Evolutionary conservation across 2,797 vertebrate genomes (phyloP), one percentile per base, ranked within the genome.

Genomic region (Crypturellus tataupa): DNA sequence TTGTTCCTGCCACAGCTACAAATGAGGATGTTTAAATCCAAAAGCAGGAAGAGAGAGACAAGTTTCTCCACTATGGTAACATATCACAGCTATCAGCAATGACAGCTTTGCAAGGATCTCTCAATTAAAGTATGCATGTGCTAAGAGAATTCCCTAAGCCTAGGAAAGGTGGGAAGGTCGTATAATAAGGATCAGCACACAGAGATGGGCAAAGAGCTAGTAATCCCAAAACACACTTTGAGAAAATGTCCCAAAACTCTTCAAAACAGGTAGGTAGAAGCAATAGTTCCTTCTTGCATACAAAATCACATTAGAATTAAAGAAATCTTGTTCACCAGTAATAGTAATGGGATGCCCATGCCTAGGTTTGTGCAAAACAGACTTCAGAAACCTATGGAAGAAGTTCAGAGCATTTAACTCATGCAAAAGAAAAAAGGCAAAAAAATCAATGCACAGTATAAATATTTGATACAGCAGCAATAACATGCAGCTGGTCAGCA

Each of bases 1-100:
- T 49, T 46, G 60, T 67, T n/a, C 31, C 47, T 39, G 27, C 29
- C 1, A 0, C 19, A 94, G 35, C 77, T 46, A 53, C 47, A 83
- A 81, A 94, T 24, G 29, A 78, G 42, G 46, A 56, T 65, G 35
- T 90, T 93, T 88, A 81, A 94, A 87, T 62, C 49, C 8, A 49
- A 75, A 89, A 78, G 13, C 16, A 37, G 47, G 63, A 87, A 70
- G 81, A 16, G 31, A 79, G 17, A 83, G n/a, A 79, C 4, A 55
- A 69, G 31, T 79, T 88, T 82, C 67, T 70, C 55, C 85, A 40
- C 18, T 56, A 18, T 10, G 56, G 35, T 42, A 85, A 85, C 69
- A 39, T 80, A n/a, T 40, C 40, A 33, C 3, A 21, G 31, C 47
- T 85, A 93, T 70, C 29, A 60, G n/a, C 0, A 37, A 14, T 93